Percentiles rank a stretch among this genome's conserved stretches.
These are phyloP conservation scores for Gopherus flavomarginatus DNA, from an alignment of 2,113 vertebrate species.

Conservation along the genomic window DNA sequence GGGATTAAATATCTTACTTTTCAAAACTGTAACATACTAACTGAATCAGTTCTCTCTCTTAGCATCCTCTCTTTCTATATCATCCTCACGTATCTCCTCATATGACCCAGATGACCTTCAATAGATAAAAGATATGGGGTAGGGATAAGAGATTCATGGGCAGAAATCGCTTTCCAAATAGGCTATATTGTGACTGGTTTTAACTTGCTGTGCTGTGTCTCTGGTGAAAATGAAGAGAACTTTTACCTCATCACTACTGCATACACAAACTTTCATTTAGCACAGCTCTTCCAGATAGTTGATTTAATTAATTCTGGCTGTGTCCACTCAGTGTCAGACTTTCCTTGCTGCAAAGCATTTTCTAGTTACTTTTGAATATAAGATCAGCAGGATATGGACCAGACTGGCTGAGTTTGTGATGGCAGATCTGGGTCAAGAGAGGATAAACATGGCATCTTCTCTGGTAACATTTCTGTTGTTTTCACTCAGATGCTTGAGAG, in stretches of 20 bases:
- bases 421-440: not conserved
- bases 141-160: not conserved
- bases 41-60: not conserved
- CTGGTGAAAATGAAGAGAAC: not conserved
- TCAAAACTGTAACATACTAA: not conserved
- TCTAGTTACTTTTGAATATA: not conserved
- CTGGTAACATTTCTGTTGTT: not conserved
- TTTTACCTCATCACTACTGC: not conserved
- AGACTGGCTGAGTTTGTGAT: not conserved
- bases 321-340: not conserved
- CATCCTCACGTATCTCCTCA: constrained; percentile 17
- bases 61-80: not conserved
- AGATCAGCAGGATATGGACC: not conserved
- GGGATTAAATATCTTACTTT: not conserved
- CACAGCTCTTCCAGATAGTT: not conserved
- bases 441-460: not conserved
- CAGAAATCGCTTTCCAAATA: not conserved
- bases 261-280: not conserved
- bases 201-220: not conserved
- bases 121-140: constrained; percentile 34
- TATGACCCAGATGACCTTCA: constrained; percentile 54
- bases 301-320: not conserved
- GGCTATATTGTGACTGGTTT: not conserved
- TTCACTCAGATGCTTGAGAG: not conserved
- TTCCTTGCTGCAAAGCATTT: not conserved